Percentiles rank a stretch among this genome's conserved stretches.
Conservation (phyloP, 2,113 vertebrate species). For the Oenanthe oenanthe region DNA sequence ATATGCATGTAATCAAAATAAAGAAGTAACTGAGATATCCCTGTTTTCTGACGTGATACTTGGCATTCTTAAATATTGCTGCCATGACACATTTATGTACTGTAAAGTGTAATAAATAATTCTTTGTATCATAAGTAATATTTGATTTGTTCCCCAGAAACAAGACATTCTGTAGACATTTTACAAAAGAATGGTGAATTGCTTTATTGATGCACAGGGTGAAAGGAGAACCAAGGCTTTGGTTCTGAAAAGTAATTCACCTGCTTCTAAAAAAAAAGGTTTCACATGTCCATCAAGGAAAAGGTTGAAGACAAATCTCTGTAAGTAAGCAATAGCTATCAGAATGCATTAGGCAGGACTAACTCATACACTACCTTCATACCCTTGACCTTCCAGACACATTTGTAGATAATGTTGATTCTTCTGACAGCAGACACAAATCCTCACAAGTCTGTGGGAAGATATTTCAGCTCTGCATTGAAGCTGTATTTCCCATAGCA, state of each 20-base stretch:
- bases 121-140: neutral
- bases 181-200: neutral
- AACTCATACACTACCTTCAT: neutral
- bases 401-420: conserved; percentile 3
- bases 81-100: neutral
- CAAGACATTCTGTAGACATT: neutral
- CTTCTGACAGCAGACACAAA: conserved; percentile 22
- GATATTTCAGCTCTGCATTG: neutral
- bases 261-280: neutral
- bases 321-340: neutral
- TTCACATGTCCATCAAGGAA: neutral
- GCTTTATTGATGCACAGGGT: neutral
- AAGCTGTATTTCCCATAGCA: neutral
- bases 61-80: neutral
- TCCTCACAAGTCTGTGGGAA: neutral
- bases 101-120: neutral
- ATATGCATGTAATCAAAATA: neutral
- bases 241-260: neutral
- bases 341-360: conserved; percentile 9
- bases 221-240: neutral
- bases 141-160: neutral
- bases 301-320: neutral
- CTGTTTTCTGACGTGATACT: neutral
- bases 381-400: conserved; percentile 5
- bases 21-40: neutral